Conservation (phyloP, 2,113 vertebrate genomes). For the Ursus arctos region DNA sequence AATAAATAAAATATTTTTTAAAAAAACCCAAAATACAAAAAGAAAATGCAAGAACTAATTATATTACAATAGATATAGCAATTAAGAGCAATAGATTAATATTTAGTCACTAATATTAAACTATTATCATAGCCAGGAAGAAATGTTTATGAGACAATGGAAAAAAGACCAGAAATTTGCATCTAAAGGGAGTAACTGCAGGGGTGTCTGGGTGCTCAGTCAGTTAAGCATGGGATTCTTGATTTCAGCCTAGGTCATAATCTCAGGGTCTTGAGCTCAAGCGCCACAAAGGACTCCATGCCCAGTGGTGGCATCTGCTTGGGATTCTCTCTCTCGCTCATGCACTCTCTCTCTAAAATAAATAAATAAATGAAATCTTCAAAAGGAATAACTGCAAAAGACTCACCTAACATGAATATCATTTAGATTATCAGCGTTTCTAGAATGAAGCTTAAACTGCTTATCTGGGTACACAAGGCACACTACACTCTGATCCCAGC, state of each 20-base stretch:
- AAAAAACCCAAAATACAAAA: no score
- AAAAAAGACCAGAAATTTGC: not conserved
- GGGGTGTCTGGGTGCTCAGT: not conserved
- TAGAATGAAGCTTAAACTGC: not conserved
- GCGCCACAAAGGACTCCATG: not conserved
- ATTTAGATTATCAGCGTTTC: not conserved
- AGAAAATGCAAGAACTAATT: not conserved
- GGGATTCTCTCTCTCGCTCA: not conserved
- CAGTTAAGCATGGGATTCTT: not conserved
- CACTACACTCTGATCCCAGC: not conserved
- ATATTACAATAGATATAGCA: not conserved
- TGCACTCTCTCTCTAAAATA: not conserved
- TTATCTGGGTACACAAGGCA: not conserved
- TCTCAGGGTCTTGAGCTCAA: not conserved
- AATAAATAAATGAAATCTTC: not conserved
- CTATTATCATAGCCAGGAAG: not conserved
- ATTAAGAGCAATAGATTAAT: not conserved
- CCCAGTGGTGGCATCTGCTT: not conserved
- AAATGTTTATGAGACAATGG: not conserved
- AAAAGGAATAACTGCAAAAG: not conserved
- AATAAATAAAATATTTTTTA: no score
- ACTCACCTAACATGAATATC: not conserved
- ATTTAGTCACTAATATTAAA: constrained; percentile 26
- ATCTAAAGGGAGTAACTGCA: not conserved
- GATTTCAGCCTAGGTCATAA: not conserved